These are phyloP conservation scores for Apostichopus leukothele DNA, from an alignment of 53 echinoderm and acorn worm genomes.

Conservation along the genomic window DNA sequence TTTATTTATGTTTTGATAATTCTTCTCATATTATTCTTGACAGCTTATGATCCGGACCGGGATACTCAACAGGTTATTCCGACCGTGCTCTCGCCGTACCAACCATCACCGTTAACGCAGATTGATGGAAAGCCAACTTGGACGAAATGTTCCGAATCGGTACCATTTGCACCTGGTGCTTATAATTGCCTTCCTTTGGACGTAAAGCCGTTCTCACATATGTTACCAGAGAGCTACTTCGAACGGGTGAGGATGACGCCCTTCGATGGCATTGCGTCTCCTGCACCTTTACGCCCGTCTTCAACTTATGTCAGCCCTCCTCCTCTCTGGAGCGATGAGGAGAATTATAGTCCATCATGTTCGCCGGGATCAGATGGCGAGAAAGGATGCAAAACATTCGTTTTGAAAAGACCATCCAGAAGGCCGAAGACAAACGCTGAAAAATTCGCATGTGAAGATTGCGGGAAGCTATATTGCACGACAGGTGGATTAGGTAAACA, in stretches of 20 bases:
- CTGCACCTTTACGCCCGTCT: not conserved
- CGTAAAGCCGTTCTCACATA: slow-evolving; percentile 3
- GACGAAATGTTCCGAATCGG: not conserved
- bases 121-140: slow-evolving; percentile 9
- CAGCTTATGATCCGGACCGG: slow-evolving; percentile 24
- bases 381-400: slow-evolving; percentile 16
- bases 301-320: not conserved
- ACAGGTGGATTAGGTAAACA: slow-evolving; percentile 79
- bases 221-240: not conserved
- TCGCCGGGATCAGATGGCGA: slow-evolving; percentile 43
- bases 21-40: not conserved
- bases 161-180: not conserved
- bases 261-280: not conserved
- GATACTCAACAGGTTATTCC: not conserved
- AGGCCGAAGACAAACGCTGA: slow-evolving; percentile 17
- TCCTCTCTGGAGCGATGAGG: slow-evolving; percentile 28
- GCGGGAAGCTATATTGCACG: slow-evolving; percentile 71
- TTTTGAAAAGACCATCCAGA: slow-evolving; percentile 1
- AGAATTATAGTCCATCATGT: slow-evolving; percentile 42
- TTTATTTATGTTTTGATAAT: not conserved
- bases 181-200: not conserved
- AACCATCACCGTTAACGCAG: not conserved
- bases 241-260: not conserved
- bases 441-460: slow-evolving; percentile 75
- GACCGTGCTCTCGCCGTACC: not conserved